Percentiles rank a stretch among this genome's conserved stretches.
These are phyloP conservation scores for Hemibagrus guttatus DNA, from an alignment of 2,797 vertebrate genomes.

Conservation along the genomic window DNA sequence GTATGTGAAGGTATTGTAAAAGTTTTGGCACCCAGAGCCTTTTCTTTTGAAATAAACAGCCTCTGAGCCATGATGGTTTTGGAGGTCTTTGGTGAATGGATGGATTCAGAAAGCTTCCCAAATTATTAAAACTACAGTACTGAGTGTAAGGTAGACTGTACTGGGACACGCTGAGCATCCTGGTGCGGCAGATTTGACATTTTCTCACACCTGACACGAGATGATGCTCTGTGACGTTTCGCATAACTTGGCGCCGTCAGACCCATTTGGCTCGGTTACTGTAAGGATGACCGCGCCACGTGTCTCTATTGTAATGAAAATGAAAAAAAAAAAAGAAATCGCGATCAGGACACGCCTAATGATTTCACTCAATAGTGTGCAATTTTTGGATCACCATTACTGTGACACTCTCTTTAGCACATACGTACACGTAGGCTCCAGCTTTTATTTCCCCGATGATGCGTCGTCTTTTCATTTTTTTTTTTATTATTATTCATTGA, in stretches of 20 bases:
- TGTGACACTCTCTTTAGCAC: slow-evolving; percentile 23
- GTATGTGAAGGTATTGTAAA: background rate
- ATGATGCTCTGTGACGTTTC: background rate
- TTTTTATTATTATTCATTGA: slow-evolving; percentile 38
- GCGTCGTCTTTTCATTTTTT: background rate
- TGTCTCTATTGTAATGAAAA: background rate
- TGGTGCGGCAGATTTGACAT: background rate
- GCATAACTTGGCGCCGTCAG: background rate
- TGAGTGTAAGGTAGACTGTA: background rate
- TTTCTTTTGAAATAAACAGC: background rate
- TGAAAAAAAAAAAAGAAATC: background rate
- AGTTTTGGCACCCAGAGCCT: background rate
- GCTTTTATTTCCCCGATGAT: background rate
- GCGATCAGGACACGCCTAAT: background rate
- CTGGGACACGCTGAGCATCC: too few species aligned
- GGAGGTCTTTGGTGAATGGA: background rate
- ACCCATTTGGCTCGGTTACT: background rate
- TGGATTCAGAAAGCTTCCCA: background rate
- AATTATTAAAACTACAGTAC: background rate
- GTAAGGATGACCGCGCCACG: too few species aligned
- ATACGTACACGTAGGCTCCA: background rate
- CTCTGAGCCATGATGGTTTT: background rate
- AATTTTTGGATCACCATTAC: background rate
- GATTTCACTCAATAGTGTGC: background rate
- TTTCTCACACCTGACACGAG: background rate